Conservation (phyloP, 2,888 invertebrate genomes). For the Malachius bipustulatus region DNA sequence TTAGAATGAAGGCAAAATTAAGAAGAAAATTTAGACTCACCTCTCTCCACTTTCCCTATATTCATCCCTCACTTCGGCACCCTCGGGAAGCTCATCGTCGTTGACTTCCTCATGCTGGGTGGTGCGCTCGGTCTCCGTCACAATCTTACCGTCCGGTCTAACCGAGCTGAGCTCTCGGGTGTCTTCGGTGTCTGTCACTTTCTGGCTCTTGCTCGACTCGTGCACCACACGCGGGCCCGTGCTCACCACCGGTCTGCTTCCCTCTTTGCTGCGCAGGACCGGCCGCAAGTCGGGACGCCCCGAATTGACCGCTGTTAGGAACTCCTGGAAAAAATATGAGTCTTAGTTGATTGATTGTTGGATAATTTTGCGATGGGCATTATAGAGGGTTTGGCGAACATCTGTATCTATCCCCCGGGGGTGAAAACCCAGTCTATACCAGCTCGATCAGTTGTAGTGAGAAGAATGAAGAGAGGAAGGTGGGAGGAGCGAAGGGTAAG, state of each 20-base stretch:
- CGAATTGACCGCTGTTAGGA: constrained; percentile 57
- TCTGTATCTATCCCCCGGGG: no score
- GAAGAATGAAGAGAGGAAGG: no score
- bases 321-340: constrained; percentile 50
- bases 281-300: constrained; percentile 57
- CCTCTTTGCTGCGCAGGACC: constrained; percentile 47
- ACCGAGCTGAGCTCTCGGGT: constrained; percentile 64
- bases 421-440: no score
- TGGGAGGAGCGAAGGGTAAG: no score
- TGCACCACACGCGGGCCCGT: constrained; percentile 61
- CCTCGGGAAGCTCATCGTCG: constrained; percentile 64
- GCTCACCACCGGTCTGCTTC: constrained; percentile 51
- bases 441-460: no score
- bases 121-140: constrained; percentile 73
- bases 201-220: constrained; percentile 63
- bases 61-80: constrained; percentile 39
- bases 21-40: constrained; percentile 23
- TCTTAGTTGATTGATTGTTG: no score
- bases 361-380: no score
- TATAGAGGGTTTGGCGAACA: no score
- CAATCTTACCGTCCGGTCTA: constrained; percentile 70
- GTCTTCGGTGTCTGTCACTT: constrained; percentile 79
- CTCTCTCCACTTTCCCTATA: constrained; percentile 39
- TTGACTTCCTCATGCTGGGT: constrained; percentile 75
- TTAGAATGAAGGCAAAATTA: no score